Base-by-base conservation (phyloP, 2,888 invertebrate species). In the Leptinotarsa rubiginosa region DNA sequence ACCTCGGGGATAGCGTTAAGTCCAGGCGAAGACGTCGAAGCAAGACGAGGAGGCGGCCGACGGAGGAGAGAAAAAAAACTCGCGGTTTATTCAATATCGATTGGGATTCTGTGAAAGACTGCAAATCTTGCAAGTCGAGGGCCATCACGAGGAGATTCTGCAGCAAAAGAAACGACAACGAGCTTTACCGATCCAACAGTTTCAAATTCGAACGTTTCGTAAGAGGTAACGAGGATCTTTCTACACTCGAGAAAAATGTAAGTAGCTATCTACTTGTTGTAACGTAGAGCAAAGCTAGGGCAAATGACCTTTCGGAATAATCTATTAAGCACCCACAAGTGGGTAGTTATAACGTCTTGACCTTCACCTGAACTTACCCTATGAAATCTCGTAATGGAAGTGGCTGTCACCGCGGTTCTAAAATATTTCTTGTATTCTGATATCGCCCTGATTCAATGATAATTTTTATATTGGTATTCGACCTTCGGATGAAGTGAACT, bases 171-270 rank as follows among this genome's bases (percentile, higher is more conserved):
- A 90, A 93, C 73, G 95, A 95, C 90, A 95, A 95, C 90, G 95
- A 95, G 88, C 91, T 95, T 74, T 95, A 95, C 85, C 92, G 95
- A 81, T 95, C 95, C 80, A 95, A 95, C 87, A 95, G 95, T 88
- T 95, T 95, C 90, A 95, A 95, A 89, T 95, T 95, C 87, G 95
- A 95, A 89, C 89, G 95, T 73, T 95, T 95, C 85, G 93, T 94
- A 83, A 89, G 95, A 81, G 92, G 92, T 82, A 92, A 91, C 85
- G 93, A 93, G 66, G 87, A 87, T 75, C 81, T 84, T 68, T 87
- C 87, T 31, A 87, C 87, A 56, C 86, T 90, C 79, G 92, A 91
- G 78, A 93, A 93, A 87, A 94, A 94, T 93, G 94, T 94, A 85
- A 89, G 77, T 75, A 70, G n/a, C 25, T 25, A n/a, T n/a, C n/a